Base-by-base conservation (phyloP, 2,113 vertebrate species). In the Rhegmatorhina hoffmannsi region DNA sequence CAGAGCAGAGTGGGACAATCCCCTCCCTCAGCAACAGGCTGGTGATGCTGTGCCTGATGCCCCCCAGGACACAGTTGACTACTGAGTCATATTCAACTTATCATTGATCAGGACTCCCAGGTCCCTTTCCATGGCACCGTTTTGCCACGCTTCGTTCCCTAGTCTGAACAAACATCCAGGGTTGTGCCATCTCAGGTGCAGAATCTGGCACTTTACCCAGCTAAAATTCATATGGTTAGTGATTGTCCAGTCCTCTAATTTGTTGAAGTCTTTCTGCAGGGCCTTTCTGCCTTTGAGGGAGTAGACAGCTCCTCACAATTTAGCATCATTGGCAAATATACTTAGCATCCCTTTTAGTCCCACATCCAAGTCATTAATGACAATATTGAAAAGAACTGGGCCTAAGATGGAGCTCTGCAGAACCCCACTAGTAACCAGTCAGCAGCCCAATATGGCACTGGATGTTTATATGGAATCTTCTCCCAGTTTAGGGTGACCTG, bases 21-120 rank as follows among this genome's bases (percentile, higher is more conserved):
- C 23, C 23, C 17, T 52, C 11, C 33, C 28, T 62, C 29, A 8
- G 26, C 0, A 0, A 4, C 26, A 18, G 47, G 12, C 0, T 43
- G 40, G 40, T 43, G 40, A 43, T 43, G 40, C 40, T 43, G 40
- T 43, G 40, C 40, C 40, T 43, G 1, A 38, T 53, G 38, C n/a
- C 14, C 40, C 40, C 15, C 56, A 63, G 49, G 40, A 72, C n/a
- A 34, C 1, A 4, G 7, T 1, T 63, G 21, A 29, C 23, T 19
- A 18, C 28, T 62, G n/a, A 0, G 18, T 47, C 40, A 20, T 3
- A 5, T 11, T 53, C 28, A 60, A 1, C 26, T 60, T 62, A 33
- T 15, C 28, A n/a, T 3, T 0, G 0, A 40, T 2, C 64, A 62
- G 33, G 14, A n/a, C 4, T 1, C 7, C 7, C 38, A 46, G 11